Evolutionary conservation across 1,140 invertebrate genomes (phyloP).

Genomic region (Halictus rubicundus): DNA sequence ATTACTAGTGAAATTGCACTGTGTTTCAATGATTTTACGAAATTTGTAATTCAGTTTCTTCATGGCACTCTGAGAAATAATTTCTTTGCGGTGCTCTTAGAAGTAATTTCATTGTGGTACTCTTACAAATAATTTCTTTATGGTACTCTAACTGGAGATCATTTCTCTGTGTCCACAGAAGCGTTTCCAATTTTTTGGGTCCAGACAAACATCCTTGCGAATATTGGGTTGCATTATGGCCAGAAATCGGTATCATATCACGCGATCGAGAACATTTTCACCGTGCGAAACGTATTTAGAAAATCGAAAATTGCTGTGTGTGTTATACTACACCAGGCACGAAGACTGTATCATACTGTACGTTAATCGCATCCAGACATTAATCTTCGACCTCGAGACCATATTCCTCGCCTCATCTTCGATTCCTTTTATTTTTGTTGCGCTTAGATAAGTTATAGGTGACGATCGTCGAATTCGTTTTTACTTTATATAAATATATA

Average conservation of each 20-base stretch:
- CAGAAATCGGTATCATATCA: not conserved
- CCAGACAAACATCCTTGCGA: too few relatives aligned
- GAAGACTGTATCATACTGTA: slow-evolving; percentile 54
- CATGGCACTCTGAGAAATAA: too few relatives aligned
- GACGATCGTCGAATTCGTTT: slow-evolving; percentile 7
- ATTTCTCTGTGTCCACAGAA: too few relatives aligned
- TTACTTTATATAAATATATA: slow-evolving; percentile 29
- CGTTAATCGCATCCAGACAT: slow-evolving; percentile 21
- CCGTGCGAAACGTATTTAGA: slow-evolving; percentile 3
- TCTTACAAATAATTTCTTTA: too few relatives aligned
- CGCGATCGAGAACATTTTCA: not conserved
- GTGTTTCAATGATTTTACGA: too few relatives aligned
- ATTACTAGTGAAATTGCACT: too few relatives aligned
- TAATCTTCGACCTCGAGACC: slow-evolving; percentile 25
- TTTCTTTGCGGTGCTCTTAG: too few relatives aligned
- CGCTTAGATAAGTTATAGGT: slow-evolving; percentile 34
- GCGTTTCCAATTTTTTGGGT: too few relatives aligned
- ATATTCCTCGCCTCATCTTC: slow-evolving; percentile 20
- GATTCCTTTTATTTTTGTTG: slow-evolving; percentile 7
- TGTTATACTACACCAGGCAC: slow-evolving; percentile 11
- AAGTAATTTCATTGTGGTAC: too few relatives aligned
- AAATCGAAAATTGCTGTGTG: slow-evolving; percentile 29
- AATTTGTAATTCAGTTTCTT: too few relatives aligned
- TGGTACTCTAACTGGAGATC: too few relatives aligned
- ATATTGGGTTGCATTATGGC: too few relatives aligned